Conservation (phyloP, 2,113 vertebrate species). For the Galemys pyrenaicus region DNA sequence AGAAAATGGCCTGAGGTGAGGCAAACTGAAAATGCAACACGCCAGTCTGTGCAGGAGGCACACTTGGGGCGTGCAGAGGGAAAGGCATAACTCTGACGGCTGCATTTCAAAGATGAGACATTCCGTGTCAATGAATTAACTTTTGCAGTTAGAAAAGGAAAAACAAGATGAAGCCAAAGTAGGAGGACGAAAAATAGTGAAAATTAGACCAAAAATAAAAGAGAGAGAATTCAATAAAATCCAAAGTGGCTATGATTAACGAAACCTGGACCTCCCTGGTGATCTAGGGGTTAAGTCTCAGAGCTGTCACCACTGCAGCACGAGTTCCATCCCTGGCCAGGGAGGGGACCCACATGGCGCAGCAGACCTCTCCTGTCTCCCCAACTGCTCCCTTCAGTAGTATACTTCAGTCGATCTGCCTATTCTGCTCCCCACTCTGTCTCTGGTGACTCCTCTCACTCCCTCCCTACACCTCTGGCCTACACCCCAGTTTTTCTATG, state of each 20-base stretch:
- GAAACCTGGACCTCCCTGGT: too few relatives aligned
- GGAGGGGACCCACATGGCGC: too few relatives aligned
- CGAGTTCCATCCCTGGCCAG: too few relatives aligned
- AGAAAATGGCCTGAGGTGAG: neutral
- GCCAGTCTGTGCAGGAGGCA: neutral
- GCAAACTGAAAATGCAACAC: neutral
- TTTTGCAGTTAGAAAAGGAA: neutral
- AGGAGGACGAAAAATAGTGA: neutral
- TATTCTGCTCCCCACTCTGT: too few relatives aligned
- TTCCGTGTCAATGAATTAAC: neutral
- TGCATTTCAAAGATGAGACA: neutral
- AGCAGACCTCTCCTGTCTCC: too few relatives aligned
- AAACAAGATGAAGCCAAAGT: neutral
- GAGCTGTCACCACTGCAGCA: too few relatives aligned
- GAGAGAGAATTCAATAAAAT: neutral
- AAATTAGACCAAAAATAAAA: neutral
- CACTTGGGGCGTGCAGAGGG: neutral
- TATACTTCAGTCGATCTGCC: too few relatives aligned
- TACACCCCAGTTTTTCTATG: too few relatives aligned
- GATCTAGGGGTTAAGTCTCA: too few relatives aligned
- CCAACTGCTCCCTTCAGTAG: too few relatives aligned
- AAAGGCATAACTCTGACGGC: neutral
- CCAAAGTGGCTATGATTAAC: neutral
- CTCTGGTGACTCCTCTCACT: too few relatives aligned
- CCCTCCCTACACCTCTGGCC: too few relatives aligned